Conservation (phyloP, 2,113 vertebrate genomes). For the Chloebia gouldiae region DNA sequence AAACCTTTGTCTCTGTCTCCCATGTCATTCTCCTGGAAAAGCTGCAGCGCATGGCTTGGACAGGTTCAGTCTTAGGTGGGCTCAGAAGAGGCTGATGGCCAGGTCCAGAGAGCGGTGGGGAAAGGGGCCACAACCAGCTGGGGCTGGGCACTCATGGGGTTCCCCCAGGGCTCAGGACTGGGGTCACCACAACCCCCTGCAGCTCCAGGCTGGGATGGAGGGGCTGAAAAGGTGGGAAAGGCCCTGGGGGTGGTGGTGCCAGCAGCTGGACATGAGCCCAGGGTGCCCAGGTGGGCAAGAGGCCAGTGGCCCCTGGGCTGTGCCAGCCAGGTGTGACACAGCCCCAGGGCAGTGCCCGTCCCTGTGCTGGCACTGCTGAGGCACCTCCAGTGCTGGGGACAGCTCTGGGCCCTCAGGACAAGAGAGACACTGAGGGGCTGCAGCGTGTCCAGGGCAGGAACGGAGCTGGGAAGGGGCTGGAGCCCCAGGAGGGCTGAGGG, state of each 20-base stretch:
- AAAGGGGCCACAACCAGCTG: neutral
- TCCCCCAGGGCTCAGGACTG: neutral
- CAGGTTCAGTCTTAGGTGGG: neutral
- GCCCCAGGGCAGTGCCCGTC: neutral
- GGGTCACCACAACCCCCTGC: neutral
- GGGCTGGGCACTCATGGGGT: neutral
- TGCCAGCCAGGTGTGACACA: neutral
- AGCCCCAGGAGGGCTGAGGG: neutral
- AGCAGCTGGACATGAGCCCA: neutral
- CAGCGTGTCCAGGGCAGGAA: no score
- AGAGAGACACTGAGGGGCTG: neutral
- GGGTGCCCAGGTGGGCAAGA: neutral
- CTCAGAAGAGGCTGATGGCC: neutral
- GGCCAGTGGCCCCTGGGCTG: neutral
- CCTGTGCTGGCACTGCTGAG: neutral
- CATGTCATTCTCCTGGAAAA: neutral
- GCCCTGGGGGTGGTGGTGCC: neutral
- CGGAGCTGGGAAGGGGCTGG: no score
- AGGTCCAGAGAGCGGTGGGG: neutral
- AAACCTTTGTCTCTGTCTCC: neutral
- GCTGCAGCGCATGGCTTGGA: neutral
- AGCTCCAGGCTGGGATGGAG: neutral
- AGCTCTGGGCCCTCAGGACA: neutral
- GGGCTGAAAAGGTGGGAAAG: neutral
- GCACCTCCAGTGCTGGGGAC: neutral